Percentiles rank a stretch among this genome's conserved stretches.
phyloP scores from a whole-genome alignment of 2,113 vertebrate species.

The Dolichotis patagonum region DNA sequence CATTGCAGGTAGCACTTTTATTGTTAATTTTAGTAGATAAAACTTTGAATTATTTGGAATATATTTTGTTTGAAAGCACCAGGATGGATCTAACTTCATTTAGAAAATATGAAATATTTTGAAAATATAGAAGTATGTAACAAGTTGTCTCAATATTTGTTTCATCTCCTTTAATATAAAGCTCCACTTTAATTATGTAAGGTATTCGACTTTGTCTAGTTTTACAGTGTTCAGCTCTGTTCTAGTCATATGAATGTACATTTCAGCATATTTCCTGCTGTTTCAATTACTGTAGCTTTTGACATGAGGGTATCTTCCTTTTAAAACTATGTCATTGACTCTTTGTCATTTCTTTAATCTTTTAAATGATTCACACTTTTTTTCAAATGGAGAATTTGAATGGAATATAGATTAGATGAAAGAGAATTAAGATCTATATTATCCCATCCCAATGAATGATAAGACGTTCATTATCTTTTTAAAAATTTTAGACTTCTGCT shows the following conservation, averaged over 20 bases:
- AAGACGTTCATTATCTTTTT: neutral
- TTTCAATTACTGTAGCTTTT: slow-evolving; percentile 37
- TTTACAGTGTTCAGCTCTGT: neutral
- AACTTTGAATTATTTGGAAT: slow-evolving; percentile 39
- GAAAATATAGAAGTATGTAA: neutral
- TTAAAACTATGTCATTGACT: neutral
- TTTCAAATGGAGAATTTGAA: neutral
- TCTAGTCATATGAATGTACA: neutral
- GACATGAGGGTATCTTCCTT: neutral
- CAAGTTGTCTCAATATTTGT: neutral
- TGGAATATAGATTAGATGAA: slow-evolving; percentile 11
- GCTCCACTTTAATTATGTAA: neutral
- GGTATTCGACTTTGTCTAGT: neutral
- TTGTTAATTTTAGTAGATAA: slow-evolving; percentile 6
- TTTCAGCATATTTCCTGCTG: neutral
- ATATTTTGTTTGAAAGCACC: neutral
- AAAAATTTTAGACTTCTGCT: slow-evolving; percentile 20
- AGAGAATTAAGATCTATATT: neutral
- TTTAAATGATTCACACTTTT: neutral
- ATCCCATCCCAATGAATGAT: neutral
- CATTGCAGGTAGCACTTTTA: neutral
- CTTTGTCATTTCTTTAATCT: neutral
- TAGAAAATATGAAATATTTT: neutral
- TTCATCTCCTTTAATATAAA: neutral
- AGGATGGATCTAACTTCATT: neutral